Conservation (phyloP, 2,797 vertebrate genomes). For the Tolypeutes matacus region DNA sequence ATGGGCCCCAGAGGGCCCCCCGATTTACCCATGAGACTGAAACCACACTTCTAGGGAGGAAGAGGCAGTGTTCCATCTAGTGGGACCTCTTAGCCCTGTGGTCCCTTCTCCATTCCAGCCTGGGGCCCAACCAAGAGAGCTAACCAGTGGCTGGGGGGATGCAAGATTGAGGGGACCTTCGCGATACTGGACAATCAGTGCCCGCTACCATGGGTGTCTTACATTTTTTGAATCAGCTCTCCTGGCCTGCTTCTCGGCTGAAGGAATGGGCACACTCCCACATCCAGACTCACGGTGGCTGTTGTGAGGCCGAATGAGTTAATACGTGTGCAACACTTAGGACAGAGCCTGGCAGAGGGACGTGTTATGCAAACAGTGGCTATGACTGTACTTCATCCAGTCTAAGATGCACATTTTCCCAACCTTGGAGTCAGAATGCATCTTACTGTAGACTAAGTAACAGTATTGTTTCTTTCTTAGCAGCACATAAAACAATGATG, state of each 20-base stretch:
- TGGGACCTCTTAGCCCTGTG: no score
- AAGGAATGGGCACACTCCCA: neutral
- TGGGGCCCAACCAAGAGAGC: neutral
- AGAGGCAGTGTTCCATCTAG: accelerated
- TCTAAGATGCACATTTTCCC: neutral
- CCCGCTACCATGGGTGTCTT: neutral
- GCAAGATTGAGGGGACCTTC: neutral
- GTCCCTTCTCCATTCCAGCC: neutral
- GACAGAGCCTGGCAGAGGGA: accelerated
- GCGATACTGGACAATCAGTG: accelerated
- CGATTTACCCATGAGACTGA: neutral
- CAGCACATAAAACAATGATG: neutral
- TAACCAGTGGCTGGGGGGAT: neutral
- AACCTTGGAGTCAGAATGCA: neutral
- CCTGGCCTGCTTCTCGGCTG: neutral
- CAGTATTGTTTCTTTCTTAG: neutral
- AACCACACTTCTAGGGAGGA: neutral
- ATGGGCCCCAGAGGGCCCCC: neutral
- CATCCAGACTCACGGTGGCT: neutral
- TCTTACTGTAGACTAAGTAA: neutral
- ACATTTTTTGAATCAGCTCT: neutral
- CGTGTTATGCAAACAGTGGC: neutral
- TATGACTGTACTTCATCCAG: neutral
- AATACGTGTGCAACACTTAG: accelerated
- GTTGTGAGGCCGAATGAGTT: accelerated